A percentile compares a stretch with the other conserved stretches of the same genome.
These are phyloP conservation scores for Hermaeophaga mercurialis DNA, from an alignment of 2,888 invertebrate genomes.

Conservation along the genomic window DNA sequence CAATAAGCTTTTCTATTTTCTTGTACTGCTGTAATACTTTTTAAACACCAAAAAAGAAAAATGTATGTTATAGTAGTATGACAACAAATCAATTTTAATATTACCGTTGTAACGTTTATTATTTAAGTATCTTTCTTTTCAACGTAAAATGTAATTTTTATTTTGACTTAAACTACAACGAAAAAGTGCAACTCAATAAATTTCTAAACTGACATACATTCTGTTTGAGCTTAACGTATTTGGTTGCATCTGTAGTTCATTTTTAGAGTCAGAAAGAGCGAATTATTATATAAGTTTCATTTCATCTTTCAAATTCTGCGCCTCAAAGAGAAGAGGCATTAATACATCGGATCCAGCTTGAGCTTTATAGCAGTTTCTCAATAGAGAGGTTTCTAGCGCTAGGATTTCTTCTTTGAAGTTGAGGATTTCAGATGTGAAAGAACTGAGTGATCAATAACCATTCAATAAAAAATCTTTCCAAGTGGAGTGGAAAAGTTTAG, in stretches of 20 bases:
- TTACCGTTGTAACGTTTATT: too few species aligned
- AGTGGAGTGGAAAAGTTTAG: neutral
- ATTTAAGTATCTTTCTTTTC: too few species aligned
- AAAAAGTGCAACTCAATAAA: too few species aligned
- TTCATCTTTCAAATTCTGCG: neutral
- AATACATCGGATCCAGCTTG: slow-evolving; percentile 1
- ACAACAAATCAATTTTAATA: too few species aligned
- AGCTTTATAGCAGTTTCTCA: slow-evolving; percentile 1
- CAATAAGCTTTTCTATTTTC: too few species aligned
- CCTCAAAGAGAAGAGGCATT: neutral
- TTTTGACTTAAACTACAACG: too few species aligned
- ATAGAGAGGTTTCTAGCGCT: slow-evolving; percentile 4
- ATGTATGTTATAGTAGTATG: too few species aligned
- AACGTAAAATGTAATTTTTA: too few species aligned
- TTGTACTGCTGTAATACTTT: too few species aligned
- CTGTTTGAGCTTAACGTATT: neutral
- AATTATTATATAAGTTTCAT: neutral
- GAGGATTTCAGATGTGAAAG: neutral
- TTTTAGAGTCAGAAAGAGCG: neutral
- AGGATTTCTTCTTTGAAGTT: slow-evolving; percentile 7
- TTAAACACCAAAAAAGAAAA: too few species aligned
- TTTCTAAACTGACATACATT: too few species aligned
- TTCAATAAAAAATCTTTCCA: slow-evolving; percentile 2
- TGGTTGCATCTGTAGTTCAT: neutral
- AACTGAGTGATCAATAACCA: neutral